Conservation (phyloP, 2,888 invertebrate species). For the Drosophila tanythrix region DNA sequence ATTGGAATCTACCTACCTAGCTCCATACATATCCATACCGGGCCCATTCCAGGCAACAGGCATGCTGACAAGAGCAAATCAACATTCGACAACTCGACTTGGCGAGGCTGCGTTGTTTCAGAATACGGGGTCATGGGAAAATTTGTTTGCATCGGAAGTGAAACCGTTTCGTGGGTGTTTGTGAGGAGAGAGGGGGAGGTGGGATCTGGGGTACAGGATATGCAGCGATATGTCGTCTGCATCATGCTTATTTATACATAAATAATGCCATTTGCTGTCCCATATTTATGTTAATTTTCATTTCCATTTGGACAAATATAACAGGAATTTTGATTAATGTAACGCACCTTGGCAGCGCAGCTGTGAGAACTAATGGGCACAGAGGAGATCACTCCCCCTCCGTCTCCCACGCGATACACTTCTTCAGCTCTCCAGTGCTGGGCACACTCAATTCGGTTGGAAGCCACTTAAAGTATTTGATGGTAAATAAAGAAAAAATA, state of each 20-base stretch:
- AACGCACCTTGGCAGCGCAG: conserved; percentile 72
- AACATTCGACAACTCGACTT: conserved; percentile 45
- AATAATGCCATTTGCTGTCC: conserved; percentile 36
- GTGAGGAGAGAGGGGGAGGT: neutral
- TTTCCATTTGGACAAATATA: conserved; percentile 58
- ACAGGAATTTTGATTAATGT: conserved; percentile 77
- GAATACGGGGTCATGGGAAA: conserved; percentile 71
- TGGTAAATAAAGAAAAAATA: conserved; percentile 38
- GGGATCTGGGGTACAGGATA: conserved; percentile 57
- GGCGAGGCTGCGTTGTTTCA: conserved; percentile 11
- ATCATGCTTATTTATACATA: conserved; percentile 54
- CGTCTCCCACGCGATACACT: neutral
- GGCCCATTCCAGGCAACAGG: conserved; percentile 9
- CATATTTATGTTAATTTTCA: conserved; percentile 75
- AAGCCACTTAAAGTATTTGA: conserved; percentile 75
- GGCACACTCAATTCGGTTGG: conserved; percentile 45
- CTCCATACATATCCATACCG: conserved; percentile 14
- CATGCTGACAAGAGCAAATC: conserved; percentile 71
- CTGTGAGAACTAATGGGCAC: conserved; percentile 40
- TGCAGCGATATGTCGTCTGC: conserved; percentile 32
- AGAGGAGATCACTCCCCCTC: conserved; percentile 7
- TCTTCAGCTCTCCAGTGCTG: conserved; percentile 15
- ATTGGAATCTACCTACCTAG: conserved; percentile 35
- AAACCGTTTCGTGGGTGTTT: conserved; percentile 58
- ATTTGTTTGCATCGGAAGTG: conserved; percentile 72